phyloP scores from a whole-genome alignment of 1,140 invertebrate genomes.

The Nylanderia fulva region DNA sequence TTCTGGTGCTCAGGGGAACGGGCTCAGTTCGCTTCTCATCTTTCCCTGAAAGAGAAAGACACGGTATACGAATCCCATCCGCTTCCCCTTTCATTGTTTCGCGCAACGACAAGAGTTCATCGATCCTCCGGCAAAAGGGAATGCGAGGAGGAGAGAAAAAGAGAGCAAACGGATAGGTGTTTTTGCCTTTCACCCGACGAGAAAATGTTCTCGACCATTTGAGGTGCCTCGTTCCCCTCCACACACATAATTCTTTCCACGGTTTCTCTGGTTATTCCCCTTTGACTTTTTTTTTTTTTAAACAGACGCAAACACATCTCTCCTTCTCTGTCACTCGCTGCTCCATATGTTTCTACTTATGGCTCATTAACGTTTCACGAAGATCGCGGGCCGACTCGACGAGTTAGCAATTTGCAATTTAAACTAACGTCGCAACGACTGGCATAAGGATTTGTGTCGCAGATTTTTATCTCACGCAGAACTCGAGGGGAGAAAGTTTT shows the following conservation, averaged over 20 bases:
- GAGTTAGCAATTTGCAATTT: background rate
- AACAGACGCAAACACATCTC: background rate
- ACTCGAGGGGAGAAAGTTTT: background rate
- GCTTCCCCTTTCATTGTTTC: conserved; percentile 21
- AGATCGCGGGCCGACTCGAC: background rate
- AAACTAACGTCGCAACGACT: background rate
- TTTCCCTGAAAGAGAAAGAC: background rate
- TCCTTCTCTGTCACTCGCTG: no score
- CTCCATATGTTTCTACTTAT: no score
- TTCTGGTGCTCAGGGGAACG: background rate
- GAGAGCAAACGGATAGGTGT: background rate
- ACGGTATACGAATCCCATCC: conserved; percentile 19
- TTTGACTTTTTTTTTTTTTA: no score
- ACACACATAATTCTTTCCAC: background rate
- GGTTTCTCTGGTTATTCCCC: background rate
- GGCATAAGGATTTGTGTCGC: background rate
- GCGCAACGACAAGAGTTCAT: conserved; percentile 60
- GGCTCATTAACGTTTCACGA: background rate
- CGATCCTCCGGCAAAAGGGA: conserved; percentile 65
- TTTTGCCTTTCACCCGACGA: conserved; percentile 27
- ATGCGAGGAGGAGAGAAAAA: background rate
- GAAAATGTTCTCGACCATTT: conserved; percentile 64
- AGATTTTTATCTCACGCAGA: background rate
- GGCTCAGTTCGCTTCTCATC: conserved; percentile 48
- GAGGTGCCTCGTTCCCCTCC: background rate